Evolutionary conservation across 1,140 invertebrate species (phyloP).

Genomic region (Galleria mellonella): DNA sequence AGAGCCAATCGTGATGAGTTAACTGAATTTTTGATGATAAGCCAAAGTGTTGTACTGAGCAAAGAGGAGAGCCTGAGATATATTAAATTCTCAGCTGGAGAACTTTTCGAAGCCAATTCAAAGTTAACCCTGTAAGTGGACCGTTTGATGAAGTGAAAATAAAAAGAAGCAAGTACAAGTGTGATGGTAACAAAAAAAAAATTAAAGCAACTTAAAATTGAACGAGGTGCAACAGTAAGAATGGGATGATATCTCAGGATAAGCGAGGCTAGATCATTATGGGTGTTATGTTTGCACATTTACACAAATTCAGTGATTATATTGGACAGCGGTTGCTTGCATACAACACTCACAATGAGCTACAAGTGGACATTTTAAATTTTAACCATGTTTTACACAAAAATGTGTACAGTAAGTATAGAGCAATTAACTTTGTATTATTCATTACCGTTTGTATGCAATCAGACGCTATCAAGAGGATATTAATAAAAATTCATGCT

Average conservation of each 20-base stretch:
- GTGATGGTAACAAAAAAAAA: constrained; percentile 65
- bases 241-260: constrained; percentile 69
- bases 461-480: constrained; percentile 14
- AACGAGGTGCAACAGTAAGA: constrained; percentile 71
- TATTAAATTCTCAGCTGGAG: constrained; percentile 70
- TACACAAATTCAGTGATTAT: constrained; percentile 67
- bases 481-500: constrained; percentile 62
- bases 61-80: constrained; percentile 91
- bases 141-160: constrained; percentile 73
- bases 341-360: constrained; percentile 1
- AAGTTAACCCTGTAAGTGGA: constrained; percentile 74
- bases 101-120: constrained; percentile 72
- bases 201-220: constrained; percentile 71
- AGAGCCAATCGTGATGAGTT: constrained; percentile 71
- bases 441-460: too few species aligned
- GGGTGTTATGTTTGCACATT: constrained; percentile 69
- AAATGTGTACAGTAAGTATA: too few species aligned
- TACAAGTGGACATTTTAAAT: too few species aligned
- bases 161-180: constrained; percentile 68
- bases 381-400: too few species aligned
- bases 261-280: constrained; percentile 69
- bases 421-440: too few species aligned
- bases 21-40: constrained; percentile 66
- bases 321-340: constrained; percentile 23
- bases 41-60: constrained; percentile 77